These are phyloP conservation scores for Aphidoletes aphidimyza DNA, from an alignment of 2,888 invertebrate genomes.

Conservation along the genomic window DNA sequence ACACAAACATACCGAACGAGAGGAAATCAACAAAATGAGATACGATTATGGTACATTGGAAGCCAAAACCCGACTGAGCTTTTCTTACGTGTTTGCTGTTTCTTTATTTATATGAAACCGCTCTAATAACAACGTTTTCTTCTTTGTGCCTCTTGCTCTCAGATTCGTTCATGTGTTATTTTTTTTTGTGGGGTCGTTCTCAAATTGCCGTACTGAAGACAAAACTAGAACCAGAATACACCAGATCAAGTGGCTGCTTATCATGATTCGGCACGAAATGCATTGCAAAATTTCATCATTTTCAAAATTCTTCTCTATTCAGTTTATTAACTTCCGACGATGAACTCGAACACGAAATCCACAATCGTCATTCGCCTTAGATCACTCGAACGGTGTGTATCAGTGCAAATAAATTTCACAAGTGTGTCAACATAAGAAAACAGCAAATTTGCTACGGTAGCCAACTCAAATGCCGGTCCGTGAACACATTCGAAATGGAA, in stretches of 20 bases:
- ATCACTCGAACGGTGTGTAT: background rate
- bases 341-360: background rate
- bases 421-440: background rate
- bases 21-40: conserved; percentile 50
- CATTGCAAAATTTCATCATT: background rate
- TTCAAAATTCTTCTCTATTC: background rate
- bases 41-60: conserved; percentile 39
- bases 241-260: conserved; percentile 17
- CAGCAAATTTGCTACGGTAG: conserved; percentile 13
- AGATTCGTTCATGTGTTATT: no score
- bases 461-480: background rate
- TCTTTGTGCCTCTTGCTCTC: background rate
- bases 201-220: no score
- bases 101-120: background rate
- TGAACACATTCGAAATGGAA: background rate
- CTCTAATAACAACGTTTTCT: conserved; percentile 45
- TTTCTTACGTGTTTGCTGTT: conserved; percentile 45
- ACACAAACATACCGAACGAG: background rate
- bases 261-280: conserved; percentile 41
- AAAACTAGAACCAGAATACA: background rate
- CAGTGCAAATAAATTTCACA: conserved; percentile 7
- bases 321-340: background rate
- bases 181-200: no score
- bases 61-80: background rate
- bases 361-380: background rate